Base-by-base conservation (phyloP, 2,888 invertebrate species). In the Alloplasta piceator region DNA sequence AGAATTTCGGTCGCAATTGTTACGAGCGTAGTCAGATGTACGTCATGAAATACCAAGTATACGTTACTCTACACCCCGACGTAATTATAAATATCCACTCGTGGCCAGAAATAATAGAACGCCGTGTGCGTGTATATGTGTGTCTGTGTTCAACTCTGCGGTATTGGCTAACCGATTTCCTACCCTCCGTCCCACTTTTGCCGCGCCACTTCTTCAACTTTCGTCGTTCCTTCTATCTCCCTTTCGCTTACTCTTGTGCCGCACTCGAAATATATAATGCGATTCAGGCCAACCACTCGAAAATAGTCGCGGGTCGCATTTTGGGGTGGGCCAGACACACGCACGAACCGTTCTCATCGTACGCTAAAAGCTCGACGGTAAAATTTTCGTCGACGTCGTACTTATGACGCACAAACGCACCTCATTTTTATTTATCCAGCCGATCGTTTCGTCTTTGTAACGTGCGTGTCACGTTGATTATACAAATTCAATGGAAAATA, bases 261-360 rank as follows among this genome's bases (percentile, higher is more conserved):
- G 71, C 68, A 82, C 70, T 79, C 80, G 67, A 80, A 60, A 60
- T 71, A 71, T 86, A 85, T 87, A 87, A 84, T 86, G 73, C 82
- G 79, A 86, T 86, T 83, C 87, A 89, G 88, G 89, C 86, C 89
- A 87, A 77, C 76, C 64, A 79, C 84, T 83, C 87, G 85, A 88
- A 89, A 89, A 89, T 89, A 89, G 89, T 87, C 85, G 75, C 70
- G 80, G 77, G 78, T 79, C 58, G 84, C 84, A 81, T 87, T 87
- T 26, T 84, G 71, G 84, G 82, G 79, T 84, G 83, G 78, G 80
- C 78, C 46, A 78, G 74, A 86, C 86, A 85, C 85, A 86, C 85
- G 85, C 84, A 83, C 81, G 68, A 74, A 76, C n/a, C 79, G 63
- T 67, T 72, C 66, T 61, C 63, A 68, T 68, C 64, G 60, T 52